These are phyloP conservation scores for Saturnia pavonia DNA, from an alignment of 2,888 invertebrate genomes.

Conservation along the genomic window DNA sequence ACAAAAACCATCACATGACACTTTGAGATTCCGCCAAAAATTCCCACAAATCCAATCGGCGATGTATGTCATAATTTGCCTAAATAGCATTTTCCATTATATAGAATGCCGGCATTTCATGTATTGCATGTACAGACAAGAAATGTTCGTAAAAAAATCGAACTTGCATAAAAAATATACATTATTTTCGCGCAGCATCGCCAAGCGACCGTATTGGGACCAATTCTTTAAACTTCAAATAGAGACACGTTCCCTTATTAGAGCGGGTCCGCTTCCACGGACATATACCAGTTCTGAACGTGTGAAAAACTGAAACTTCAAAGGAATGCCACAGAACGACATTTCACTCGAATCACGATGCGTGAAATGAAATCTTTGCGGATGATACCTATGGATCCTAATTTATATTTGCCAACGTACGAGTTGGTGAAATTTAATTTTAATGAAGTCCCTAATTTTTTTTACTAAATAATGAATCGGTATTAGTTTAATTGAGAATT, in stretches of 20 bases:
- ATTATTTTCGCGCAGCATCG: too few species aligned
- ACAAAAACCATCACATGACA: too few species aligned
- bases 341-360: not conserved
- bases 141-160: too few species aligned
- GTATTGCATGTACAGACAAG: too few species aligned
- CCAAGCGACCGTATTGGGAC: not conserved
- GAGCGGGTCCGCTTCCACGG: not conserved
- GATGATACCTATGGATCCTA: not conserved
- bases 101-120: too few species aligned
- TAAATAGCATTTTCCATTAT: too few species aligned
- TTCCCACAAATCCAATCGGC: too few species aligned
- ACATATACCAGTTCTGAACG: not conserved
- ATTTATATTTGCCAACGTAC: not conserved
- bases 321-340: not conserved
- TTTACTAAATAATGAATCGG: too few species aligned
- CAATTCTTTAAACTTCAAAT: not conserved
- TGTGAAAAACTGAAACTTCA: slow-evolving; percentile 11
- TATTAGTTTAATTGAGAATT: too few species aligned
- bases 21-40: too few species aligned
- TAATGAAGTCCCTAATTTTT: not conserved
- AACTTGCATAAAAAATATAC: not conserved
- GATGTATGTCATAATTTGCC: too few species aligned
- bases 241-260: slow-evolving; percentile 6
- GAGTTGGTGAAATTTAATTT: not conserved
- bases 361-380: slow-evolving; percentile 1